These are phyloP conservation scores for Rhinopithecus roxellana DNA, from an alignment of 2,113 vertebrate species.

Conservation along the genomic window DNA sequence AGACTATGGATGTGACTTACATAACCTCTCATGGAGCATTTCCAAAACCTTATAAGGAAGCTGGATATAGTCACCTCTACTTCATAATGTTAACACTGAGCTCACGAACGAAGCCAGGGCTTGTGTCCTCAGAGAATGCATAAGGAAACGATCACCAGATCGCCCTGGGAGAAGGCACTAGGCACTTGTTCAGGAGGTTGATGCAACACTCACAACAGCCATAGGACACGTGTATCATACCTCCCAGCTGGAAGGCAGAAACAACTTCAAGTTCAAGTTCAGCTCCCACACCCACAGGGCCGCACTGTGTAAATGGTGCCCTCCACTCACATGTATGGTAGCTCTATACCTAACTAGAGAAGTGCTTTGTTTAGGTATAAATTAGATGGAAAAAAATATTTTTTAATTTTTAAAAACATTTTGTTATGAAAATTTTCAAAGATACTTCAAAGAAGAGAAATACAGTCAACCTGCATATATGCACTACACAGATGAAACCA, in stretches of 20 bases:
- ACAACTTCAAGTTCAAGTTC: not conserved
- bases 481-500: not conserved
- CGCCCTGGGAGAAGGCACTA: not conserved
- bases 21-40: not conserved
- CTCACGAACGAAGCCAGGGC: not conserved
- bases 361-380: not conserved
- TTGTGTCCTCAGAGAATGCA: constrained; percentile 11
- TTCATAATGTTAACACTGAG: constrained; percentile 21
- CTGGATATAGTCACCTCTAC: not conserved
- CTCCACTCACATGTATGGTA: not conserved
- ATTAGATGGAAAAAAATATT: not conserved
- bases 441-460: not conserved
- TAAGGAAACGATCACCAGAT: not conserved
- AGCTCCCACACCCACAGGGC: not conserved
- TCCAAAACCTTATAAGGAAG: constrained; percentile 62
- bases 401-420: not conserved
- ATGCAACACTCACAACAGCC: not conserved
- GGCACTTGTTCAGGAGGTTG: not conserved
- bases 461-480: not conserved
- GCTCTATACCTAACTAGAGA: not conserved
- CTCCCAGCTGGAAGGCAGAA: not conserved
- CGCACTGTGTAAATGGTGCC: not conserved
- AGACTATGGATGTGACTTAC: constrained; percentile 41
- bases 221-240: not conserved
- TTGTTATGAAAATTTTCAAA: not conserved